Percentiles rank a stretch among this genome's conserved stretches.
phyloP scores from a whole-genome alignment of 2,888 invertebrate species.

The Catocala sponsa region DNA sequence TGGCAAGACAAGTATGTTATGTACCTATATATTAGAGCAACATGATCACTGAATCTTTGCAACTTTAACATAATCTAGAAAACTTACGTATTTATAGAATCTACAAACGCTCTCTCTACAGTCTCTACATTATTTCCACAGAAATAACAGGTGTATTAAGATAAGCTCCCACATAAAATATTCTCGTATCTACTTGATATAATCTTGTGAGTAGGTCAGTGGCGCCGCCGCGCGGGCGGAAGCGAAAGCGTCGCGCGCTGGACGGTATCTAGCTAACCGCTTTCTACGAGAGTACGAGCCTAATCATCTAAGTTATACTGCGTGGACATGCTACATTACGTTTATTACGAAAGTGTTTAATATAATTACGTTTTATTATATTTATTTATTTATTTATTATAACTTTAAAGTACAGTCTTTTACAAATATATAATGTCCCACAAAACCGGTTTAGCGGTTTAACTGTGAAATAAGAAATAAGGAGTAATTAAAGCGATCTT shows the following conservation, averaged over 20 bases:
- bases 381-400: too few relatives aligned
- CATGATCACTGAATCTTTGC: too few relatives aligned
- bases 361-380: conserved; percentile 1
- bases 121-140: background rate
- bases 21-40: too few relatives aligned
- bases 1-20: too few relatives aligned
- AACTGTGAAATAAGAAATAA: too few relatives aligned
- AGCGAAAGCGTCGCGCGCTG: conserved; percentile 63
- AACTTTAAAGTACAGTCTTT: too few relatives aligned
- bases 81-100: too few relatives aligned
- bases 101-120: too few relatives aligned
- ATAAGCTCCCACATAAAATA: conserved; percentile 6
- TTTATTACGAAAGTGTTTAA: conserved; percentile 32
- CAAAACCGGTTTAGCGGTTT: too few relatives aligned
- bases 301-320: conserved; percentile 36
- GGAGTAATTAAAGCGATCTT: too few relatives aligned
- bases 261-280: conserved; percentile 46
- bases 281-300: conserved; percentile 48
- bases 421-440: too few relatives aligned
- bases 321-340: conserved; percentile 12
- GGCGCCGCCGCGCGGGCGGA: conserved; percentile 70
- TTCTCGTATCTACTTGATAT: background rate
- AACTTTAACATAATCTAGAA: too few relatives aligned
- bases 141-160: conserved; percentile 1
- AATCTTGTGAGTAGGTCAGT: conserved; percentile 46